A percentile compares a stretch with the other conserved stretches of the same genome.
Evolutionary conservation across 2,113 vertebrate species (phyloP).

Genomic region (Terrapene triunguis): DNA sequence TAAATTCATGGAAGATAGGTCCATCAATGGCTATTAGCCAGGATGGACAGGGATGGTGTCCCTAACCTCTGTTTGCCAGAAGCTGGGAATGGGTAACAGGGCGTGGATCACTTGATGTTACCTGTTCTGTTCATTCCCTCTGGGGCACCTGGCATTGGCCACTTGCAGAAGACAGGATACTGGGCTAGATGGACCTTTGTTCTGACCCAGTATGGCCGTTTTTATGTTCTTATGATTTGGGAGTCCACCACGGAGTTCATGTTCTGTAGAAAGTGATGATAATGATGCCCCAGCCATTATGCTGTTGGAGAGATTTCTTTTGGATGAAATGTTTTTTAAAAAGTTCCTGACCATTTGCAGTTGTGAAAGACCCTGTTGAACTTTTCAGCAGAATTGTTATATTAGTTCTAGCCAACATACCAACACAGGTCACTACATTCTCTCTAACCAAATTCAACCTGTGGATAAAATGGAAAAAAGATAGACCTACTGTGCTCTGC

Average conservation of each 20-base stretch:
- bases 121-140: too few species aligned
- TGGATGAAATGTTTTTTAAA: slow-evolving; percentile 21
- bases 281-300: slow-evolving; percentile 9
- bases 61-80: too few species aligned
- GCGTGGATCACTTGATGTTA: too few species aligned
- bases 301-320: slow-evolving; percentile 27
- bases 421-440: slow-evolving; percentile 39
- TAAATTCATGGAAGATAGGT: too few species aligned
- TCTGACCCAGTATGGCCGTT: too few species aligned
- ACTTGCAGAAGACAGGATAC: too few species aligned
- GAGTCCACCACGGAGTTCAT: not conserved
- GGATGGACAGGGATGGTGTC: too few species aligned
- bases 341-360: not conserved
- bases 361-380: slow-evolving; percentile 35
- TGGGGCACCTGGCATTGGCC: too few species aligned
- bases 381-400: slow-evolving; percentile 24
- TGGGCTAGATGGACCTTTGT: too few species aligned
- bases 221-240: not conserved
- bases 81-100: too few species aligned
- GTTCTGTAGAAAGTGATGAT: not conserved
- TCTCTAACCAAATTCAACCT: slow-evolving; percentile 21
- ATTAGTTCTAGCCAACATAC: slow-evolving; percentile 45
- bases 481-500: not conserved
- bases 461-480: slow-evolving; percentile 19
- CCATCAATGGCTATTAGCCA: too few species aligned